Conservation (phyloP, 2,888 invertebrate species). For the Slavum lentiscoides region DNA sequence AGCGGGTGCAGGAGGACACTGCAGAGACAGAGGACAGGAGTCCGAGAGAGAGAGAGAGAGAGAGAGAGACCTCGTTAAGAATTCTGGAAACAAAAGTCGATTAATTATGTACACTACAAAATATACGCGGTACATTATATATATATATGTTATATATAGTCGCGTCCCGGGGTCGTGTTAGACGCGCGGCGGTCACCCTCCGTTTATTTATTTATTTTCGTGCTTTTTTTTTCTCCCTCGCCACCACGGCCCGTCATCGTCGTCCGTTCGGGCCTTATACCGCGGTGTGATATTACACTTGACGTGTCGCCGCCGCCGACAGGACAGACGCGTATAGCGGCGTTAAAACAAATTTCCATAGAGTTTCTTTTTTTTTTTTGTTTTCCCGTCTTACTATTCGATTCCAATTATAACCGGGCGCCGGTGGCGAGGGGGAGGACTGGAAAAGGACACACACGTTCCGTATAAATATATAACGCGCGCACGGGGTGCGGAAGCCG, state of each 20-base stretch:
- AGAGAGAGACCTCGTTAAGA: conserved; percentile 47
- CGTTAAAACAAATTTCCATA: conserved; percentile 41
- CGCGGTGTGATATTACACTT: not conserved
- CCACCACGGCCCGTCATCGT: no score
- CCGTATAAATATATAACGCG: not conserved
- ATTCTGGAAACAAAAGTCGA: conserved; percentile 51
- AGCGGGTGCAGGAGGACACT: not conserved
- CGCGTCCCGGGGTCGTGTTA: conserved; percentile 30
- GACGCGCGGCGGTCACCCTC: not conserved
- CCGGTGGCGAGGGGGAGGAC: no score
- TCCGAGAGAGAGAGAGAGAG: not conserved
- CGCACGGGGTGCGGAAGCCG: no score
- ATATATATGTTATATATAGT: not conserved
- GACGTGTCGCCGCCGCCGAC: not conserved
- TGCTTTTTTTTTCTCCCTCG: not conserved
- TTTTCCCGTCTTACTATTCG: not conserved
- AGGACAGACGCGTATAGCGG: conserved; percentile 15
- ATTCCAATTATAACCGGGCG: conserved; percentile 33
- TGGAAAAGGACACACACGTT: no score
- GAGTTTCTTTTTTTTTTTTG: conserved; percentile 4
- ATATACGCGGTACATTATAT: no score
- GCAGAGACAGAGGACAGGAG: no score
- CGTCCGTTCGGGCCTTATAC: not conserved
- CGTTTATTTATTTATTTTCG: conserved; percentile 46
- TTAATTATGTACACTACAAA: conserved; percentile 27